Base-by-base conservation (phyloP, 2,888 invertebrate genomes). In the Drosophila nr. medialis region DNA sequence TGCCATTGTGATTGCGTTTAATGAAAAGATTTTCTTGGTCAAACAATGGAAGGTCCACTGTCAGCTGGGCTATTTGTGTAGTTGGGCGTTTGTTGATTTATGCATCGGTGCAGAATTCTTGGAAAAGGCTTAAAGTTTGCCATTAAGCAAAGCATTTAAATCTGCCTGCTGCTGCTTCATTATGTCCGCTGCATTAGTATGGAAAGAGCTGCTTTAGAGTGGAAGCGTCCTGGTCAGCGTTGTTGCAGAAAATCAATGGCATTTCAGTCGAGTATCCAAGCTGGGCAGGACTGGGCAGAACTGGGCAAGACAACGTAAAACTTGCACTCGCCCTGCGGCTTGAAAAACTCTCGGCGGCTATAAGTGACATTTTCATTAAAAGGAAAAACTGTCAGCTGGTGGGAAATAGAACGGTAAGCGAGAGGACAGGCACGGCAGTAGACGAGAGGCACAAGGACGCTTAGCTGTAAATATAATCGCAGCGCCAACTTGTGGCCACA, bases 301-400 rank as follows among this genome's bases (percentile, higher is more conserved):
- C 27, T 49, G 3, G 27, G 27, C n/a, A 29, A 24, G 24, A 8
- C 45, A n/a, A n/a, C n/a, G n/a, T n/a, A 61, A 66, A 80, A 72
- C 72, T 73, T 72, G 80, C 64, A 69, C 75, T 56, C 59, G 66
- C 62, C 77, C 81, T 67, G 71, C 60, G 63, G 73, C 77, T 80
- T 53, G 56, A 68, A 61, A 70, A 64, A 68, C 66, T 77, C 72
- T 72, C 71, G 65, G 71, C 69, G 60, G 69, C 86, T 73, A 74
- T 62, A 89, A 84, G 84, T 89, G 85, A 85, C 89, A 89, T 84
- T 85, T 86, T 85, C 83, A 87, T 89, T 89, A 89, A 85, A 85
- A 85, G 63, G 69, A 63, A 79, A 81, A 77, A 76, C 72, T 72
- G 77, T 67, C 77, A 61, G 76, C 36, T 32, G 38, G 56, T 42